A percentile compares a stretch with the other conserved stretches of the same genome.
Conservation (phyloP, 1,140 invertebrate genomes). For the Andrena cerasifolii region DNA sequence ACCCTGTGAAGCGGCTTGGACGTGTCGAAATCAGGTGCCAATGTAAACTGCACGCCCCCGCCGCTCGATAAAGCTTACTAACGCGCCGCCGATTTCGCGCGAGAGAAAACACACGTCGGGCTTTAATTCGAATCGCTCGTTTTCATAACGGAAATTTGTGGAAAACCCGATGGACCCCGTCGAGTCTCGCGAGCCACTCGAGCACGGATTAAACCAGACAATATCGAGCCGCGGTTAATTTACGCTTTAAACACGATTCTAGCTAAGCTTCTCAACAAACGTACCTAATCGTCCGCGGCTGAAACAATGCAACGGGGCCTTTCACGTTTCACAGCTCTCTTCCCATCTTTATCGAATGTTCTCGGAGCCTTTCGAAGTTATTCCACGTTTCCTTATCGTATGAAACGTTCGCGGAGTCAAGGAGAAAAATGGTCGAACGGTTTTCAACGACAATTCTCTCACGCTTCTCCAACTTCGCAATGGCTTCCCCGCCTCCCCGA, state of each 20-base stretch:
- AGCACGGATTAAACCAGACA: not conserved
- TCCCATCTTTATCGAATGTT: not conserved
- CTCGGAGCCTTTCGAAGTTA: conserved; percentile 36
- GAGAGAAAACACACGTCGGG: conserved; percentile 48
- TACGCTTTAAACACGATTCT: no score
- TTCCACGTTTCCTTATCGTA: conserved; percentile 60
- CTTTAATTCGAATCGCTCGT: conserved; percentile 12
- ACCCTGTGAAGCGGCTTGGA: conserved; percentile 45
- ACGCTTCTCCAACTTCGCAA: conserved; percentile 29
- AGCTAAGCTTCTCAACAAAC: conserved; percentile 13
- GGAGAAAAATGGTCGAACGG: conserved; percentile 62
- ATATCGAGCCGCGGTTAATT: not conserved
- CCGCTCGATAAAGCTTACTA: conserved; percentile 50
- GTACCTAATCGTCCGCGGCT: conserved; percentile 12
- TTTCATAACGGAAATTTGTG: not conserved
- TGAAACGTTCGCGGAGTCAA: conserved; percentile 57
- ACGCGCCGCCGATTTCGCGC: conserved; percentile 51
- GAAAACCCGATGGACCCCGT: not conserved
- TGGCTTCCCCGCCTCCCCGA: not conserved
- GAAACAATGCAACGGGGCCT: not conserved
- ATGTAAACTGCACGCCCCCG: conserved; percentile 57
- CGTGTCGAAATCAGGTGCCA: conserved; percentile 59
- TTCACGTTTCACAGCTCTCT: conserved; percentile 38
- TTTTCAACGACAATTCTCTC: conserved; percentile 43
- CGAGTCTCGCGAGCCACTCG: not conserved